phyloP scores from a whole-genome alignment of 2,888 invertebrate genomes.

The Melinaea menophilus region DNA sequence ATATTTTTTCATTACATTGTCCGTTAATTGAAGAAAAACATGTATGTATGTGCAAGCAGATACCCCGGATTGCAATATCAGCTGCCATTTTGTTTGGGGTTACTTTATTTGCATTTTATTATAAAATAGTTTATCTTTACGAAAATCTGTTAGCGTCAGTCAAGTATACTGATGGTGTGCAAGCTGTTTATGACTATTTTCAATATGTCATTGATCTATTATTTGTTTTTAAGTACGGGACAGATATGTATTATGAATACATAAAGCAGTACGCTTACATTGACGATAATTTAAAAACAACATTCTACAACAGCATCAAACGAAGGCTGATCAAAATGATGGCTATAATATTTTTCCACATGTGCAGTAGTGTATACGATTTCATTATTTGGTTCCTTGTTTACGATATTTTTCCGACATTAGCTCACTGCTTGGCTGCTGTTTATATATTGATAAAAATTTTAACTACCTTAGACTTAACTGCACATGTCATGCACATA shows the following conservation, averaged over 20 bases:
- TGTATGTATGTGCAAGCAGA: constrained; percentile 12
- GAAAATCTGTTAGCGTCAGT: constrained; percentile 42
- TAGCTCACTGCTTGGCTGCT: constrained; percentile 44
- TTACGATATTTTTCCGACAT: constrained; percentile 43
- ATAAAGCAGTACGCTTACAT: constrained; percentile 50
- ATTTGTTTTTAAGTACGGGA: constrained; percentile 53
- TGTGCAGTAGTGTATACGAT: constrained; percentile 44
- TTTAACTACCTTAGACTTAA: constrained; percentile 53
- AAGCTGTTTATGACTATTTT: constrained; percentile 50
- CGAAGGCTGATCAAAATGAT: constrained; percentile 41
- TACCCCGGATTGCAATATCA: constrained; percentile 32
- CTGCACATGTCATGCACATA: constrained; percentile 52
- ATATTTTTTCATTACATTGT: constrained; percentile 48
- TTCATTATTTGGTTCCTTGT: constrained; percentile 47
- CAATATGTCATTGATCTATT: constrained; percentile 56
- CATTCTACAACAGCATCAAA: constrained; percentile 39
- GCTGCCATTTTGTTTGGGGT: constrained; percentile 38
- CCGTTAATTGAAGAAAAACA: constrained; percentile 29
- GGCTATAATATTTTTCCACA: constrained; percentile 37
- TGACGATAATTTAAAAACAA: constrained; percentile 47
- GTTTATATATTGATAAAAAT: constrained; percentile 58
- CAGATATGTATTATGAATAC: constrained; percentile 48
- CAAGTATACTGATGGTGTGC: constrained; percentile 49
- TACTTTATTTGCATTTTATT: constrained; percentile 43
- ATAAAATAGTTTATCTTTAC: constrained; percentile 45